These are phyloP conservation scores for Hylaea fasciaria DNA, from an alignment of 2,888 invertebrate species.

Conservation along the genomic window DNA sequence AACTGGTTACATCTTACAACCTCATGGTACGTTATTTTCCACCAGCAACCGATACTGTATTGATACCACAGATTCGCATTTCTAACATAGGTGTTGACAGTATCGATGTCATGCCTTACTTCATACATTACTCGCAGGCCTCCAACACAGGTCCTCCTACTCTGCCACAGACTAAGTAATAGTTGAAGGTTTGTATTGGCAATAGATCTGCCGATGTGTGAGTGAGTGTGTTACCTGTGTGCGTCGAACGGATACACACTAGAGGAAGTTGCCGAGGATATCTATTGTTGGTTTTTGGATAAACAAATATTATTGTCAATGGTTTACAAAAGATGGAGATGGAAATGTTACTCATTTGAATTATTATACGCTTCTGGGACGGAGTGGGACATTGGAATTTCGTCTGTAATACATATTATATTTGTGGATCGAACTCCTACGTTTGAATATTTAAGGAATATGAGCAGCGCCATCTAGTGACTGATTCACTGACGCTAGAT, in stretches of 20 bases:
- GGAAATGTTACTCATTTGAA: no score
- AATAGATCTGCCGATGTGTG: background rate
- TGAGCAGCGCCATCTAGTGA: no score
- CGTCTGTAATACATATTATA: no score
- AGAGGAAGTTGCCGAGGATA: conserved; percentile 27
- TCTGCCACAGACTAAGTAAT: no score
- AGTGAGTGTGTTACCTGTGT: conserved; percentile 8
- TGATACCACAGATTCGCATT: background rate
- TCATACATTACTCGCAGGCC: conserved; percentile 22
- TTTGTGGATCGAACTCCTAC: no score
- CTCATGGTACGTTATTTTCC: conserved; percentile 19
- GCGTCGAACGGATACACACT: conserved; percentile 10
- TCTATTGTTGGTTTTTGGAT: conserved; percentile 7
- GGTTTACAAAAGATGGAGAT: no score
- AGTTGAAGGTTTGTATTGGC: background rate
- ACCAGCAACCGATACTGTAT: conserved; percentile 22
- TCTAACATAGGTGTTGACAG: no score
- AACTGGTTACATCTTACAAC: background rate
- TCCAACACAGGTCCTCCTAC: conserved; percentile 6
- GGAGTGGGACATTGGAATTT: no score
- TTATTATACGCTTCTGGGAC: no score
- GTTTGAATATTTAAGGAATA: no score
- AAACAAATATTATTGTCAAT: no score
- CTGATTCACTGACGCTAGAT: no score
- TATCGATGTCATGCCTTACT: background rate